These are phyloP conservation scores for Neopelma chrysocephalum DNA, from an alignment of 2,797 vertebrate species.

Conservation along the genomic window DNA sequence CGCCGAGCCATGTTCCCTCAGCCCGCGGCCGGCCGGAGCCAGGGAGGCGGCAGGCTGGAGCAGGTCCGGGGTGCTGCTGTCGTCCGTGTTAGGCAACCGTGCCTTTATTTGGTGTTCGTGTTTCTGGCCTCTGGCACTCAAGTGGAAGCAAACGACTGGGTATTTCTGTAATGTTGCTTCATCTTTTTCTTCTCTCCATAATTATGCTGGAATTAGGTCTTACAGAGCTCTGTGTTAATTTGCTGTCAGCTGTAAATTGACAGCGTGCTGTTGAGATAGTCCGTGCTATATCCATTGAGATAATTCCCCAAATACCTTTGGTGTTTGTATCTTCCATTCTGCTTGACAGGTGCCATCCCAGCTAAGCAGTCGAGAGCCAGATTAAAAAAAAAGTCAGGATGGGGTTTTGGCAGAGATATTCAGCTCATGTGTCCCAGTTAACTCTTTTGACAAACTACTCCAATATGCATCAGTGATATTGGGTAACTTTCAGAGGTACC, in stretches of 20 bases:
- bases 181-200: not conserved
- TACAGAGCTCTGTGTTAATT: not conserved
- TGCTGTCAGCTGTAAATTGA: no score
- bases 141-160: not conserved
- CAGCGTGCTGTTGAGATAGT: not conserved
- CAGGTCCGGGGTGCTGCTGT: rapidly evolving
- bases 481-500: not conserved
- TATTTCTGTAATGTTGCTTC: not conserved
- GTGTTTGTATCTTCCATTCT: not conserved
- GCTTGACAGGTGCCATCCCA: not conserved
- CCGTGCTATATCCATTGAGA: rapidly evolving
- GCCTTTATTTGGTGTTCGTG: rapidly evolving
- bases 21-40: not conserved
- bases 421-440: not conserved
- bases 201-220: not conserved
- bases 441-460: not conserved
- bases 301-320: not conserved
- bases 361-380: not conserved
- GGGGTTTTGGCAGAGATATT: not conserved
- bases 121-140: not conserved
- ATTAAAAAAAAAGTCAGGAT: not conserved
- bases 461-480: not conserved
- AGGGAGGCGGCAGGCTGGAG: not conserved
- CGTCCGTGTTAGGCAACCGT: rapidly evolving
- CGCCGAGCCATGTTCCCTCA: not conserved